phyloP scores from a whole-genome alignment of 2,888 invertebrate genomes.

The Hirtodrosophila trivittata region DNA sequence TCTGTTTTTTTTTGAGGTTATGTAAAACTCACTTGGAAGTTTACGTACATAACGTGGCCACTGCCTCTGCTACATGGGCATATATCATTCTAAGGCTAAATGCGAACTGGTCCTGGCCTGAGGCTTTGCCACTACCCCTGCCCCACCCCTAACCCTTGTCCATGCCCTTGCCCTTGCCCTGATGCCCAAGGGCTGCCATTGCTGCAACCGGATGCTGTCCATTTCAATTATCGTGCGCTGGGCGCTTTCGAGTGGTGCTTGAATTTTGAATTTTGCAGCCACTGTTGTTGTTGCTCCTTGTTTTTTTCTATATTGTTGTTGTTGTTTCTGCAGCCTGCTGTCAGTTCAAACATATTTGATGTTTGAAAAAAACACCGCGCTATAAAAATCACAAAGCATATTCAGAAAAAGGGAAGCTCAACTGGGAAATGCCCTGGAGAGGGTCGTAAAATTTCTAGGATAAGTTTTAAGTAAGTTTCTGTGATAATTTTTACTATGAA shows the following conservation, averaged over 20 bases:
- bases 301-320: slow-evolving; percentile 28
- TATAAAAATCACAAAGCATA: slow-evolving; percentile 5
- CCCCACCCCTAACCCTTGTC: background rate
- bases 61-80: slow-evolving; percentile 48
- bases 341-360: slow-evolving; percentile 70
- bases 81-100: slow-evolving; percentile 35
- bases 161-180: background rate
- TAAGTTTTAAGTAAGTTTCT: no score
- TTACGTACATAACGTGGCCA: slow-evolving; percentile 32
- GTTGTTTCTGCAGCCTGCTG: slow-evolving; percentile 42
- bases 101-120: slow-evolving; percentile 20
- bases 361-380: slow-evolving; percentile 42
- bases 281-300: slow-evolving; percentile 39
- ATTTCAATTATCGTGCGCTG: slow-evolving; percentile 80
- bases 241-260: slow-evolving; percentile 75
- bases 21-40: slow-evolving; percentile 25
- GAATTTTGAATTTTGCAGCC: slow-evolving; percentile 79
- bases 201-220: slow-evolving; percentile 79
- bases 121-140: slow-evolving; percentile 2
- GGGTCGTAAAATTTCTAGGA: no score
- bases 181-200: slow-evolving; percentile 31
- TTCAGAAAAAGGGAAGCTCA: background rate
- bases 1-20: slow-evolving; percentile 19
- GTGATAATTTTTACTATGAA: no score
- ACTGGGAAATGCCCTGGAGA: slow-evolving; percentile 4